Evolutionary conservation across 37 sponge, comb jelly and placozoan species (phyloP), one percentile per base, ranked within the genome.

Genomic region (Hexactinellida sp.): DNA sequence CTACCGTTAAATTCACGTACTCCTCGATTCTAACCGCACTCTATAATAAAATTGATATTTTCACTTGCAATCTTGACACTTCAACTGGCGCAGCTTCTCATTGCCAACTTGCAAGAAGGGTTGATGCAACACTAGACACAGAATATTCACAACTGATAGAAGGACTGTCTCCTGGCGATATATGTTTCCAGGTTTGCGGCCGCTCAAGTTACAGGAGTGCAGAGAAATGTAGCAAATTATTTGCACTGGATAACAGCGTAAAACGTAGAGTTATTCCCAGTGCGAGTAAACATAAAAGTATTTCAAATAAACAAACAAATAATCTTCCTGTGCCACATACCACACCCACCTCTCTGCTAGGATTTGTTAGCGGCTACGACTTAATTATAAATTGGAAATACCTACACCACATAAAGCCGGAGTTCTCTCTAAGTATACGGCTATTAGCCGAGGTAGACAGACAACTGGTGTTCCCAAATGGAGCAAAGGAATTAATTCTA

Each of bases 141-240:
- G 13, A 63, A 10, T 63, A 63, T n/a, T 7, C 3, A 63, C 21
- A 25, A 25, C 5, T 21, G 5, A n/a, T 63, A 63, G 30, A 63
- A 25, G 76, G 30, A 25, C 3, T 63, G 34, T n/a, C 76, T n/a
- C 28, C 76, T n/a, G 76, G 76, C 19, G 13, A 63, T 5, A 23
- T n/a, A 21, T 63, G 76, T 63, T 7, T 63, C 21, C 76, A 63
- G 13, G 76, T 63, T 32, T 63, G 76, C 76, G 76, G 76, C 3
- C 3, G 76, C 3, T 63, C 76, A 25, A 63, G 34, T n/a, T 63
- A 63, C 30, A 63, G 76, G 34, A 63, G 13, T 28, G 76, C 34
- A 7, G 13, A 63, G 76, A 63, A 63, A n/a, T 63, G 76, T 63
- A 63, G 76, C 76, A 63, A 63, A 63, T 21, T 63, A 63, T 63